These are phyloP conservation scores for Serilophus lunatus DNA, from an alignment of 2,113 vertebrate species.

Conservation along the genomic window DNA sequence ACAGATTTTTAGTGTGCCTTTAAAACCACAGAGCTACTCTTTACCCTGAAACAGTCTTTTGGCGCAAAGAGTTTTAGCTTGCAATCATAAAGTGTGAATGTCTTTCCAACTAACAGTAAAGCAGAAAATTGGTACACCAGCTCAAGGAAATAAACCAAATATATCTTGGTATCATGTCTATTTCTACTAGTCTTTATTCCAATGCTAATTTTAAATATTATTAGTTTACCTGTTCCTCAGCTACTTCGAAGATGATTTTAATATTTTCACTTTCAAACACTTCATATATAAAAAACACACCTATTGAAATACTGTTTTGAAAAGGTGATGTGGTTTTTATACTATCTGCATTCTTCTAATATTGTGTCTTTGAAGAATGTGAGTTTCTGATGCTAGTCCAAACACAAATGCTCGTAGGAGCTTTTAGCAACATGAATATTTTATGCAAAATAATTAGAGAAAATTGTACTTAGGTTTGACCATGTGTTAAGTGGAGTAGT, in stretches of 20 bases:
- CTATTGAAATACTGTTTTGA: neutral
- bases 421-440: neutral
- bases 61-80: neutral
- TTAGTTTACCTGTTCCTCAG: neutral
- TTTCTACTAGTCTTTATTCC: neutral
- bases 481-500: neutral
- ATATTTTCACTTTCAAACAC: neutral
- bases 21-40: neutral
- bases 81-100: neutral
- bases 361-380: neutral
- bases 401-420: neutral
- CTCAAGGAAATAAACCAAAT: neutral
- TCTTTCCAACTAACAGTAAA: neutral
- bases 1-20: conserved; percentile 1
- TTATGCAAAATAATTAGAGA: neutral
- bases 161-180: neutral
- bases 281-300: neutral
- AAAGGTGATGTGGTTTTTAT: neutral
- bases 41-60: neutral
- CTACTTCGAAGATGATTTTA: neutral
- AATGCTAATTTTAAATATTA: neutral
- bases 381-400: neutral
- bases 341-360: neutral
- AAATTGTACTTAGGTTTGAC: neutral
- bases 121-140: neutral